Percentiles rank a stretch among this genome's conserved stretches.
Evolutionary conservation across 2,113 vertebrate genomes (phyloP).

Genomic region (Microtus pennsylvanicus): DNA sequence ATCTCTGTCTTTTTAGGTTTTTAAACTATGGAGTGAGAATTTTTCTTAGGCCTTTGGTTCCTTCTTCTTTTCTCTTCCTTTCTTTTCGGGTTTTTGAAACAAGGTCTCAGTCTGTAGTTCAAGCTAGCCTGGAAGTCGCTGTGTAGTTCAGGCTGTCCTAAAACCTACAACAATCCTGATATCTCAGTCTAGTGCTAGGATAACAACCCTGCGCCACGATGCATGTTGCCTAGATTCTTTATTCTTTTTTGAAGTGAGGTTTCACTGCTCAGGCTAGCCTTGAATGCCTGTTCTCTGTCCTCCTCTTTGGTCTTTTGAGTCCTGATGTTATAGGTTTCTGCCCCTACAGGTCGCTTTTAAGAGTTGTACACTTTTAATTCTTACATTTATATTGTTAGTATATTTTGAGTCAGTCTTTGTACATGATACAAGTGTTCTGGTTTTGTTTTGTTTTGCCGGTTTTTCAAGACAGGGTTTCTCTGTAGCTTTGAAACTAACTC

Average conservation of each 20-base stretch:
- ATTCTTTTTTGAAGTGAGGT: neutral
- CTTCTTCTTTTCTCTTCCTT: neutral
- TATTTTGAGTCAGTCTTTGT: slow-evolving; percentile 51
- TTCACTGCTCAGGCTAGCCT: neutral
- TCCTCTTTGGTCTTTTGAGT: neutral
- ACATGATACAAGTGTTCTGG: neutral
- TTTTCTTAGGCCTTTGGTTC: neutral
- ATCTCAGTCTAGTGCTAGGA: neutral
- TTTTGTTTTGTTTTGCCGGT: no score
- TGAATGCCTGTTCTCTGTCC: neutral
- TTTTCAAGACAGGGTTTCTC: no score
- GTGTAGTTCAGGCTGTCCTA: neutral
- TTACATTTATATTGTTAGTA: slow-evolving; percentile 27
- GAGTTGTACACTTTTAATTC: neutral
- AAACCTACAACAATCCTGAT: neutral
- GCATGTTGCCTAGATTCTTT: neutral
- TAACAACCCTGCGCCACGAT: neutral
- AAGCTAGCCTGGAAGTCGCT: neutral
- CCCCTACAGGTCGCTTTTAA: neutral
- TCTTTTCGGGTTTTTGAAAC: neutral
- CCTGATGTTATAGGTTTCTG: neutral
- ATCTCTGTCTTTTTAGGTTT: neutral
- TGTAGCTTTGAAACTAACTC: no score
- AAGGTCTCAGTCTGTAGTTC: neutral
- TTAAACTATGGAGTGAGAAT: neutral